Evolutionary conservation across 2,888 invertebrate genomes (phyloP).

Genomic region (Tetragnatha montana): DNA sequence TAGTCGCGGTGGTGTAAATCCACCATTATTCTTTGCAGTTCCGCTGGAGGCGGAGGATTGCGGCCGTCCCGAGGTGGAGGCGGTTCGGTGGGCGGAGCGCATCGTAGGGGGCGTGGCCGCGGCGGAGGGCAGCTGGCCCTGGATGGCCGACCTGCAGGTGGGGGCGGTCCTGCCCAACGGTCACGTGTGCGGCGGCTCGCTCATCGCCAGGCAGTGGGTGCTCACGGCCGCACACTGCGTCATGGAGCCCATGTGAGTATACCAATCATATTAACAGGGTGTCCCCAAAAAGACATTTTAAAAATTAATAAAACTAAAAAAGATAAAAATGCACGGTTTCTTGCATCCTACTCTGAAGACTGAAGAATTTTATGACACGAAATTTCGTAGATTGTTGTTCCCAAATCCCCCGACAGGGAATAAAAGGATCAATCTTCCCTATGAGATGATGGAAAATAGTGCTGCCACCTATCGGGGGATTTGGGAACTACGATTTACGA

Average conservation of each 20-base stretch:
- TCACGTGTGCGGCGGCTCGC: conserved; percentile 64
- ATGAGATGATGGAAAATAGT: too few species aligned
- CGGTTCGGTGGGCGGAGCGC: conserved; percentile 27
- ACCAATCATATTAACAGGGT: neutral
- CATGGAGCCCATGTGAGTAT: conserved; percentile 8
- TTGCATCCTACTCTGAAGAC: too few species aligned
- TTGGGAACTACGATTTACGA: too few species aligned
- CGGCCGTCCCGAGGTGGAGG: conserved; percentile 40
- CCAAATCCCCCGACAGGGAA: too few species aligned
- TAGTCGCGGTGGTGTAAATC: too few species aligned
- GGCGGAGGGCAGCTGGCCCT: conserved; percentile 66
- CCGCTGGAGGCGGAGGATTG: conserved; percentile 12
- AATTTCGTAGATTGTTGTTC: too few species aligned
- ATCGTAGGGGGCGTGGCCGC: conserved; percentile 63
- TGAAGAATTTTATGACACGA: too few species aligned
- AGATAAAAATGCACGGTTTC: too few species aligned
- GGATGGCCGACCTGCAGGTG: conserved; percentile 63
- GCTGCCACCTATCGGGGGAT: too few species aligned
- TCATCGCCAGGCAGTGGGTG: conserved; percentile 65
- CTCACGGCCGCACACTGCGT: conserved; percentile 68
- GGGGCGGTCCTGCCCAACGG: conserved; percentile 49
- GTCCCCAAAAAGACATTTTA: too few species aligned
- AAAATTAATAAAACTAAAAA: too few species aligned
- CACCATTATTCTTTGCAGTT: neutral
- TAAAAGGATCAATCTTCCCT: too few species aligned